Base-by-base conservation (phyloP, 2,888 invertebrate species). In the Cosmia trapezina region DNA sequence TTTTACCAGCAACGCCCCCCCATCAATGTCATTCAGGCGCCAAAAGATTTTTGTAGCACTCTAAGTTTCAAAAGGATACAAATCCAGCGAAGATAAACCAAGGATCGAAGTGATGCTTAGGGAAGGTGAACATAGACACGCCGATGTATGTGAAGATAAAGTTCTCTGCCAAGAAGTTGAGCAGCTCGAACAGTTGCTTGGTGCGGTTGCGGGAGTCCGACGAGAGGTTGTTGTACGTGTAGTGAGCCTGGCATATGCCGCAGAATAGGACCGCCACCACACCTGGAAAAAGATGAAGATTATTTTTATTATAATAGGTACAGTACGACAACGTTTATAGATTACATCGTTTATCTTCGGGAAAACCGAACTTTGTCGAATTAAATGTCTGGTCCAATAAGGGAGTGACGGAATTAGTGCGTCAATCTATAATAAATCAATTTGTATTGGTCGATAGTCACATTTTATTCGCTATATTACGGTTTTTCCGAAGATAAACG, bases 111-210 rank as follows among this genome's bases (percentile, higher is more conserved):
- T 98, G 98, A 91, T 99, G 99, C 90, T 98, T 98, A 8, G 98
- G 98, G 93, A 99, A 99, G 0, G 99, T 99, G 93, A 99, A 99
- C 98, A 99, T 99, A 37, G 99, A 99, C 4, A 99, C 99, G 22
- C 99, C 99, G 90, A 99, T 99, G 96, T 99, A 99, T 6, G 98
- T 98, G 96, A 99, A 99, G 89, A 99, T 99, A 94, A 99, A 99
- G 95, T 99, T 99, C 92, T 99, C 99, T 0, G 99, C 98, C 83
- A 99, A 96, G 94, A 99, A 99, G 96, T 99, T 99, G 81, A 99
- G 97, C 88, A 99, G 95, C 92, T 99, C 98, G 94, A 99, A 99
- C 88, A 99, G 97, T 93, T 99, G 98, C 94, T 99, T 99, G 47
- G 99, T 99, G 83, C 98, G 96, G 83, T 97, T 97, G 84, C 99